Conservation (phyloP, 1,140 invertebrate species). For the Bombyx mori region ASM3026992v2 NC_085118.1:13954001-13954500, state of each 20-base stretch:
- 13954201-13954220: slow-evolving; percentile 20
- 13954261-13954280: slow-evolving; percentile 18
- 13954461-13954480: slow-evolving; percentile 5
- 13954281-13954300: slow-evolving; percentile 15
- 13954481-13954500: slow-evolving; percentile 12
- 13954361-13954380: slow-evolving; percentile 7
- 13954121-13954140: slow-evolving; percentile 19
- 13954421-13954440: slow-evolving; percentile 6
- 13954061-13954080: slow-evolving; percentile 20
- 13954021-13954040: slow-evolving; percentile 13
- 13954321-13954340: slow-evolving; percentile 5
- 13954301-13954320: slow-evolving; percentile 12
- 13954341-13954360: slow-evolving; percentile 5
- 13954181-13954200: slow-evolving; percentile 18
- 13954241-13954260: slow-evolving; percentile 14
- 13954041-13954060: slow-evolving; percentile 14
- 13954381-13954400: slow-evolving; percentile 2
- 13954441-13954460: not conserved
- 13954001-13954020: slow-evolving; percentile 28
- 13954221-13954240: slow-evolving; percentile 20
- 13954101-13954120: slow-evolving; percentile 27
- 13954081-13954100: slow-evolving; percentile 19
- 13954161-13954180: slow-evolving; percentile 21
- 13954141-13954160: slow-evolving; percentile 12
- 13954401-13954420: slow-evolving; percentile 12